Evolutionary conservation across 1,140 invertebrate species (phyloP), one percentile per base, ranked within the genome.

Genomic region (Hestina assimilis): DNA sequence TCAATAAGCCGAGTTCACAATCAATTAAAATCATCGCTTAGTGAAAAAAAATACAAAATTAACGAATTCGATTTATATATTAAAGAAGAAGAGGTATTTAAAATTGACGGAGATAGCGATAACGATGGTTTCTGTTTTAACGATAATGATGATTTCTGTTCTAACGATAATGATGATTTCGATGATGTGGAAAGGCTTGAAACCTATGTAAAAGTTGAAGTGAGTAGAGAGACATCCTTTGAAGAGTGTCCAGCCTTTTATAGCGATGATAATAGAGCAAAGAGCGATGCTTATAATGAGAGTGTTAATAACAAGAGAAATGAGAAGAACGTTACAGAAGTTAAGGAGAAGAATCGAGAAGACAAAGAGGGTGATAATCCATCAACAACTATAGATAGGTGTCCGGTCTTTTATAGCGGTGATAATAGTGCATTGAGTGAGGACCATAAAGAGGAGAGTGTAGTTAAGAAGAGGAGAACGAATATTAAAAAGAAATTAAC

Each of bases 241-340:
- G 67, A 84, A 14, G 76, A 79, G 4, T 78, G 74, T 29, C 63
- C 63, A 1, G 52, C 74, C 21, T 61, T 75, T 17, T 76, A 80
- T 9, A 75, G 71, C 1, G 80, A 81, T 5, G 79, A 87, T 20
- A 69, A 87, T 54, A 71, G 66, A 51, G 72, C 66, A 1, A 40
- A 83, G 4, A 86, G 83, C 43, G 83, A 83, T 15, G 65, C 83
- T 9, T 69, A 64, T 6, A 66, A 54, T 5, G 66, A 68, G 42
- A 73, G 66, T 33, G 59, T 68, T 11, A 69, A 60, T 31, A 73
- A 65, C 21, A 66, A 68, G 24, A 75, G 63, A 23, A 50, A 51
- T 3, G 62, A 69, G 31, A 66, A 64, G 38, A 74, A 72, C 15
- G 52, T 65, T 3, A 73, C 71, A 28, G 53, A 63, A 26, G 45